Percentiles rank a stretch among this genome's conserved stretches.
phyloP scores from a whole-genome alignment of 2,113 vertebrate species.

The Ivindomyrus marchei region DNA sequence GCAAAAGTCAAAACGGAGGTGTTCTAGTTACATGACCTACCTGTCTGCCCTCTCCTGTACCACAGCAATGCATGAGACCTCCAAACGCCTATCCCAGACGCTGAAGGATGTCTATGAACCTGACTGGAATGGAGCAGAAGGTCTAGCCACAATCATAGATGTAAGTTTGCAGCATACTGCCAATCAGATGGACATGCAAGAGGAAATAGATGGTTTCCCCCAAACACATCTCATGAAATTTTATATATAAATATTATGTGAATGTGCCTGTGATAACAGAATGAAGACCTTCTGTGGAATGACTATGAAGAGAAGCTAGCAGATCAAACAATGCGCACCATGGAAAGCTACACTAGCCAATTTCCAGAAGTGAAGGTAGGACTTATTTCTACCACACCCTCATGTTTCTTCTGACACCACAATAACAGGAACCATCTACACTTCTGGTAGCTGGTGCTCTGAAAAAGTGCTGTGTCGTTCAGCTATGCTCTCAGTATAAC shows the following conservation, averaged over 20 bases:
- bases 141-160: constrained; percentile 71
- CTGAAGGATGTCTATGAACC: constrained; percentile 77
- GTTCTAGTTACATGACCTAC: neutral
- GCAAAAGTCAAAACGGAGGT: neutral
- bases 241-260: neutral
- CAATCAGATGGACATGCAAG: neutral
- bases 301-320: constrained; percentile 85
- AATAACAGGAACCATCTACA: neutral
- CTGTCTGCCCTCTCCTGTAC: neutral
- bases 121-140: constrained; percentile 75
- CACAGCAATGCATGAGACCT: constrained; percentile 83
- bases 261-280: constrained; percentile 51
- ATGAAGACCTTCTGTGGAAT: constrained; percentile 87
- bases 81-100: constrained; percentile 77
- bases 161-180: constrained; percentile 51
- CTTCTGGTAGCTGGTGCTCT: neutral
- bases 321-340: constrained; percentile 78
- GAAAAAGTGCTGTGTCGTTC: neutral
- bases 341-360: constrained; percentile 88
- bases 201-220: neutral
- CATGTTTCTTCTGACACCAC: neutral
- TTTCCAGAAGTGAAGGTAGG: constrained; percentile 82
- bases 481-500: neutral
- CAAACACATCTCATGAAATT: neutral
- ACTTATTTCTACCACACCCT: neutral